Conservation (phyloP, 2,888 invertebrate species). For the Caenorhabditis plicata region DNA sequence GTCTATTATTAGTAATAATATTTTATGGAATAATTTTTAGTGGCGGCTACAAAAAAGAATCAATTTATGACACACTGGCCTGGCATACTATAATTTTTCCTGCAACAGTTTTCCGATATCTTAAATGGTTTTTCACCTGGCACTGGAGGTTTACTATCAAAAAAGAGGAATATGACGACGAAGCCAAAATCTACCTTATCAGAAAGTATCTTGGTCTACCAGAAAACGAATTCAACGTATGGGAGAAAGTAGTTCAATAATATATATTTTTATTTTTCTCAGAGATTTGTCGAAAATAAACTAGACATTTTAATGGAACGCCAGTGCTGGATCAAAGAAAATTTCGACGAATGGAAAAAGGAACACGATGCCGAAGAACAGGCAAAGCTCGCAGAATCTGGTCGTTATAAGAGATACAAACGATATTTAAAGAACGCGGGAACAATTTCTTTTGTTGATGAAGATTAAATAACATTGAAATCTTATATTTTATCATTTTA, state of each 20-base stretch:
- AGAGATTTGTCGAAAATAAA: conserved; percentile 75
- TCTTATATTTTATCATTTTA: conserved; percentile 1
- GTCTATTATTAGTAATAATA: conserved; percentile 7
- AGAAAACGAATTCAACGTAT: conserved; percentile 70
- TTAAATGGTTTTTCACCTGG: conserved; percentile 72
- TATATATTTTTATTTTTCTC: conserved; percentile 16
- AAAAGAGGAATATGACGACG: conserved; percentile 78
- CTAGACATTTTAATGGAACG: conserved; percentile 76
- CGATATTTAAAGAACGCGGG: conserved; percentile 86
- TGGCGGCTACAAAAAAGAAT: conserved; percentile 86
- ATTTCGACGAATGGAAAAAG: conserved; percentile 79
- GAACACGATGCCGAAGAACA: conserved; percentile 81
- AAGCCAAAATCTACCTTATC: conserved; percentile 83
- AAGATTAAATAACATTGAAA: conserved; percentile 30
- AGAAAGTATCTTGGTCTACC: conserved; percentile 75
- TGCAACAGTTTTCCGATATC: conserved; percentile 75
- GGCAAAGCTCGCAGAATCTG: conserved; percentile 81
- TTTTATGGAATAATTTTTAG: conserved; percentile 66
- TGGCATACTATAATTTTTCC: conserved; percentile 81
- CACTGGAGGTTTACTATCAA: conserved; percentile 78
- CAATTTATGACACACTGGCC: conserved; percentile 79
- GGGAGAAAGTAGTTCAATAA: not conserved
- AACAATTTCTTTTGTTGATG: conserved; percentile 80
- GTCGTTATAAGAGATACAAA: conserved; percentile 81
- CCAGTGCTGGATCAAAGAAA: conserved; percentile 82